Conservation (phyloP, 2,113 vertebrate genomes). For the Halcyon senegalensis region DNA sequence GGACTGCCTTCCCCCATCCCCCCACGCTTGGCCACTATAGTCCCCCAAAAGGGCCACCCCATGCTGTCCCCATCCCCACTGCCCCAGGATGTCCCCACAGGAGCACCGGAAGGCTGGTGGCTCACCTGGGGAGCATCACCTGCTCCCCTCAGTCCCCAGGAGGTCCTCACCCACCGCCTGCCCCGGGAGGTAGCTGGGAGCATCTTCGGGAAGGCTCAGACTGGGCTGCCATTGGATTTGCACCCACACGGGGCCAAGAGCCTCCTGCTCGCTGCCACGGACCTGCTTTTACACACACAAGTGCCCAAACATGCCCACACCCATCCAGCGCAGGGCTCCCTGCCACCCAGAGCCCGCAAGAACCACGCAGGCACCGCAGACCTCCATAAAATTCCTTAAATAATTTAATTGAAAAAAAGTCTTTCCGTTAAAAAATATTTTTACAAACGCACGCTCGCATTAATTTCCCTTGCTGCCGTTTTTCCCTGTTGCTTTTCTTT, state of each 20-base stretch:
- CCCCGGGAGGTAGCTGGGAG: background rate
- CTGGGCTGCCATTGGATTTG: background rate
- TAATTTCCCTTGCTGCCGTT: constrained; percentile 65
- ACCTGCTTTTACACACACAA: background rate
- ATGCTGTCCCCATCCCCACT: fast-evolving
- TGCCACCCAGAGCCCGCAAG: background rate
- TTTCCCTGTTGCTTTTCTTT: background rate
- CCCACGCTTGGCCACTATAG: background rate
- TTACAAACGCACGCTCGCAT: constrained; percentile 85
- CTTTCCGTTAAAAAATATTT: constrained; percentile 88
- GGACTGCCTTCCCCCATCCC: background rate
- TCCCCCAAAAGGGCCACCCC: background rate
- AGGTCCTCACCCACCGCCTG: background rate
- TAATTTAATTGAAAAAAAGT: constrained; percentile 93
- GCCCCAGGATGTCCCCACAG: fast-evolving
- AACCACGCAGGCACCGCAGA: background rate
- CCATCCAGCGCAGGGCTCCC: background rate
- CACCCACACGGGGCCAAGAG: fast-evolving
- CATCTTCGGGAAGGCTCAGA: background rate
- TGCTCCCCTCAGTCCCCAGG: too few species aligned
- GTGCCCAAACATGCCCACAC: background rate
- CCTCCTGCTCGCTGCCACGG: background rate
- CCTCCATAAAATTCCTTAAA: constrained; percentile 84
- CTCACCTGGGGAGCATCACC: background rate
- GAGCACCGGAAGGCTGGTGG: fast-evolving